A percentile compares a stretch with the other conserved stretches of the same genome.
Conservation (phyloP, 2,797 vertebrate genomes). For the Cossypha niveicapilla region DNA sequence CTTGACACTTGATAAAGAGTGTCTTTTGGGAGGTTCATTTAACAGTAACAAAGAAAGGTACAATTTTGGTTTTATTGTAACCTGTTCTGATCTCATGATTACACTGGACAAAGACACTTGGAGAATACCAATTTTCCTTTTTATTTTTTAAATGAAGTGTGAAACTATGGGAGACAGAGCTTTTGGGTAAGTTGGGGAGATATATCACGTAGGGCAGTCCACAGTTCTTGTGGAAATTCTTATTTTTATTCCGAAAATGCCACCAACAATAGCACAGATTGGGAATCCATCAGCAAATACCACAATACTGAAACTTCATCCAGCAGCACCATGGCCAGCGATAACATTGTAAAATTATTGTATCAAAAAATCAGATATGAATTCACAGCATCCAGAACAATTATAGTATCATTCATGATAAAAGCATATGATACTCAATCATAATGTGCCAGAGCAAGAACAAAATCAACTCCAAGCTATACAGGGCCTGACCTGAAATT, state of each 20-base stretch:
- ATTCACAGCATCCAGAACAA: neutral
- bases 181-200: neutral
- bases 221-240: neutral
- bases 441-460: neutral
- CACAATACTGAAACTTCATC: neutral
- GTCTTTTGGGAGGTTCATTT: neutral
- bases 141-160: neutral
- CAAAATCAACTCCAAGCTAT: neutral
- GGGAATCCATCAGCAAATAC: neutral
- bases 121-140: neutral
- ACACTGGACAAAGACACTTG: neutral
- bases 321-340: neutral
- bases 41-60: neutral
- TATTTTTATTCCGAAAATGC: neutral
- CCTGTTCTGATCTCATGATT: neutral
- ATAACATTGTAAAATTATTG: neutral
- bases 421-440: neutral
- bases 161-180: neutral
- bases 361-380: neutral
- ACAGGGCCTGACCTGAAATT: neutral
- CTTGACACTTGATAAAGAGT: neutral
- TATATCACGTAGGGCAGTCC: neutral
- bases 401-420: neutral
- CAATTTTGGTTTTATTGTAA: neutral
- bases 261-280: neutral